Base-by-base conservation (phyloP, 2,888 invertebrate genomes). In the Blera fallax region DNA sequence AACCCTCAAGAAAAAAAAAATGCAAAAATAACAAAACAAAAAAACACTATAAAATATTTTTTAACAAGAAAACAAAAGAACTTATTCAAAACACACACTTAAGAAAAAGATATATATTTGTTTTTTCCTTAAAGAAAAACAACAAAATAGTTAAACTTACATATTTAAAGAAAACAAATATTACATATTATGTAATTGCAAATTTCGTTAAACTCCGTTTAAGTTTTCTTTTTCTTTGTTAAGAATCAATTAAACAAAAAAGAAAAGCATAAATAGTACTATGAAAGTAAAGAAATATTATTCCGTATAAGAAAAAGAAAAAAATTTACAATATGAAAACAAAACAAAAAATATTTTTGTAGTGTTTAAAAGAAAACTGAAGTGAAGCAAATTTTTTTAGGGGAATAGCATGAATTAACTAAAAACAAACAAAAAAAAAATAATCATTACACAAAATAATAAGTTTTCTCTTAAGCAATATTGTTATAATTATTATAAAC, bases 401-500 rank as follows among this genome's bases (percentile, higher is more conserved):
- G 72, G 67, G 58, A 69, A 78, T 43, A 69, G 69, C 37, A 67
- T 58, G 14, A 67, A 80, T 52, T 52, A 62, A 50, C 58, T 21
- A 32, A 72, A 76, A 76, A 64, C 24, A 62, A 60, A 52, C 32
- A 48, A 37, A 54, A 40, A 60, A 50, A 50, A 29, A 64, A 50
- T 77, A 72, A 72, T 73, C 24, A 79, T 73, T 50, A 73, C 78
- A 87, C 67, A 83, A 82, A n/a, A 87, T 58, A 77, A 72, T 69
- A 83, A 69, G 72, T 83, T 83, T 83, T 83, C 54, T 76, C 76
- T 70, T 83, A 87, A 87, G 80, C 84, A 87, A 87, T 84, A 84
- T 76, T 72, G 83, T 64, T 72, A 54, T 72, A 67, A 73, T 87
- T 43, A 70, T 78, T 70, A 77, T 79, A 72, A 73, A 73, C 65